These are phyloP conservation scores for Callospermophilus lateralis DNA, from an alignment of 2,113 vertebrate species.

Conservation along the genomic window DNA sequence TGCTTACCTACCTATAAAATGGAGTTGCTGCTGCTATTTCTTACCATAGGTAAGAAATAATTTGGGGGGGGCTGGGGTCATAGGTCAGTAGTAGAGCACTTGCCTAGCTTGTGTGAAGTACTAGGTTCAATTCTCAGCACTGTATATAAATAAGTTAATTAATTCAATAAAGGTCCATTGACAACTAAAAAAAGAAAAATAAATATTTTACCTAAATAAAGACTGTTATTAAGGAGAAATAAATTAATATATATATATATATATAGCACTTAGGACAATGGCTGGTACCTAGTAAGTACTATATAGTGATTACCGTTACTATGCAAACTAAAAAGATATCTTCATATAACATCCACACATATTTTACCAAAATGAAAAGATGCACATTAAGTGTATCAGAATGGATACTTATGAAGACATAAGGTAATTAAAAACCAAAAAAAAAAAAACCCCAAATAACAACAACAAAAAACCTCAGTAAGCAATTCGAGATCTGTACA, in stretches of 20 bases:
- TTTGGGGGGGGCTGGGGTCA: too few relatives aligned
- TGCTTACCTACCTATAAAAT: neutral
- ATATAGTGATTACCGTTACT: neutral
- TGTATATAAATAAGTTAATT: too few relatives aligned
- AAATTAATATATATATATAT: neutral
- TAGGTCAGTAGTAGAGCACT: too few relatives aligned
- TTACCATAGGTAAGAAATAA: neutral
- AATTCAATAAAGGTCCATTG: too few relatives aligned
- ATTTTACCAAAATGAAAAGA: conserved; percentile 40
- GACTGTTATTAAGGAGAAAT: neutral
- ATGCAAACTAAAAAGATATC: conserved; percentile 12
- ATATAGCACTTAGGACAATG: neutral
- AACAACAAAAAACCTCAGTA: neutral
- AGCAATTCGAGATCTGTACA: neutral
- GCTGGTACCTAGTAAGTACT: neutral
- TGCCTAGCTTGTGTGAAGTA: too few relatives aligned
- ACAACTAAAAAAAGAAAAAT: too few relatives aligned
- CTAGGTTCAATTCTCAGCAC: too few relatives aligned
- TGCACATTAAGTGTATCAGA: neutral
- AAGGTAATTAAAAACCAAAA: neutral
- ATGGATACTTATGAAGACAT: neutral
- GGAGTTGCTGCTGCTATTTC: neutral
- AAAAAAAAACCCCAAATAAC: neutral
- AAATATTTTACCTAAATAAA: too few relatives aligned
- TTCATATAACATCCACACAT: neutral